phyloP scores from a whole-genome alignment of 2,113 vertebrate species.

The Petaurus breviceps region DNA sequence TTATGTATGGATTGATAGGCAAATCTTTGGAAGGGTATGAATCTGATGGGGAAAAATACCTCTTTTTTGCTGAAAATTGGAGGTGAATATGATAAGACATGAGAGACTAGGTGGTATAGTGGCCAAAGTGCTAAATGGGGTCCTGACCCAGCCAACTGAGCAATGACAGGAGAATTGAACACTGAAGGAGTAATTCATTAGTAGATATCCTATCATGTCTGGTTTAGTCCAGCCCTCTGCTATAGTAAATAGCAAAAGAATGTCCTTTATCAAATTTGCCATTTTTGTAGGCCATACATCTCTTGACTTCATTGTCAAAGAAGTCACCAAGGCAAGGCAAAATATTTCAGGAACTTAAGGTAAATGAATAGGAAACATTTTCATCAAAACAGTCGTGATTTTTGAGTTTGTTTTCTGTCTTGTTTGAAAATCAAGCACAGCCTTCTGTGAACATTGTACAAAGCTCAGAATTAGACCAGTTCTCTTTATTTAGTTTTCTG shows the following conservation, averaged over 20 bases:
- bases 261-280: not conserved
- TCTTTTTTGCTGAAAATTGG: not conserved
- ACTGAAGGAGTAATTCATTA: not conserved
- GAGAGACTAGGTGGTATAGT: too few relatives aligned
- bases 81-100: not conserved
- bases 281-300: not conserved
- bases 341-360: constrained; percentile 2
- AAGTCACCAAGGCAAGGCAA: not conserved
- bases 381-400: not conserved
- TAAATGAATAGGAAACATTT: not conserved
- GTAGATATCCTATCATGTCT: not conserved
- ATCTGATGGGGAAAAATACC: not conserved
- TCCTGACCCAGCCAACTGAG: not conserved
- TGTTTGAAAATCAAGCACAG: not conserved
- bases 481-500: not conserved
- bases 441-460: constrained; percentile 28
- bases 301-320: not conserved
- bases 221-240: not conserved
- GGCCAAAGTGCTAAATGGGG: not conserved
- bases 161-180: not conserved
- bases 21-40: constrained; percentile 1
- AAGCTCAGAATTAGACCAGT: not conserved
- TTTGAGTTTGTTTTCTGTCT: constrained; percentile 12
- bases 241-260: constrained; percentile 3
- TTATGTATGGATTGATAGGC: not conserved